phyloP scores from a whole-genome alignment of 2,797 vertebrate genomes.

The Oryzias dopingdopingensis region DNA sequence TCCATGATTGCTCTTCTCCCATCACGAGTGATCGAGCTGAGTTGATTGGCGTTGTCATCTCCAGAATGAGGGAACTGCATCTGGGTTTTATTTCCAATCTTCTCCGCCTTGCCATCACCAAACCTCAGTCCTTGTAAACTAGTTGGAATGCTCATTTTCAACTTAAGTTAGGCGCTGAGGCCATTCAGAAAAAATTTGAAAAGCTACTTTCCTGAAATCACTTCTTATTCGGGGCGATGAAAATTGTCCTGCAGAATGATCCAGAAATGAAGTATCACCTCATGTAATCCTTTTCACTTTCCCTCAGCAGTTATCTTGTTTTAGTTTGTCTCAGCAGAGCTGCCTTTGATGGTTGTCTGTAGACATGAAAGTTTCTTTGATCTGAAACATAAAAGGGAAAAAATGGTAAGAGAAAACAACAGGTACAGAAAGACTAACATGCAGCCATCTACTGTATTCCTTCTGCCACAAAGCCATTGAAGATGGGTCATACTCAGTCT shows the following conservation, averaged over 20 bases:
- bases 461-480: slow-evolving; percentile 1
- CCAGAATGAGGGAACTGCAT: slow-evolving; percentile 69
- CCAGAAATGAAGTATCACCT: slow-evolving; percentile 56
- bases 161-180: slow-evolving; percentile 38
- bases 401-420: slow-evolving; percentile 16
- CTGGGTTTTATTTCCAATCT: slow-evolving; percentile 81
- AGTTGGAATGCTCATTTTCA: slow-evolving; percentile 73
- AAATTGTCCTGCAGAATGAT: slow-evolving; percentile 37
- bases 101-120: slow-evolving; percentile 74
- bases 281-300: slow-evolving; percentile 41
- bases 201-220: slow-evolving; percentile 11
- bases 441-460: neutral
- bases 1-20: slow-evolving; percentile 48
- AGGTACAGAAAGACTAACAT: slow-evolving; percentile 5
- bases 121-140: slow-evolving; percentile 69
- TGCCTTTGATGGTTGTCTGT: slow-evolving; percentile 27
- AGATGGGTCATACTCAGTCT: slow-evolving; percentile 2
- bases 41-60: slow-evolving; percentile 89
- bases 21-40: slow-evolving; percentile 63
- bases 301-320: slow-evolving; percentile 18
- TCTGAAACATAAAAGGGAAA: slow-evolving; percentile 59
- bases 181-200: slow-evolving; percentile 62
- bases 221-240: slow-evolving; percentile 11
- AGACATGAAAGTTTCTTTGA: slow-evolving; percentile 20
- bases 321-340: slow-evolving; percentile 12